Evolutionary conservation across 37 sponge, comb jelly and placozoan genomes (phyloP), one percentile per base, ranked within the genome.

Genomic region (Diacarnus erythraeanus): DNA sequence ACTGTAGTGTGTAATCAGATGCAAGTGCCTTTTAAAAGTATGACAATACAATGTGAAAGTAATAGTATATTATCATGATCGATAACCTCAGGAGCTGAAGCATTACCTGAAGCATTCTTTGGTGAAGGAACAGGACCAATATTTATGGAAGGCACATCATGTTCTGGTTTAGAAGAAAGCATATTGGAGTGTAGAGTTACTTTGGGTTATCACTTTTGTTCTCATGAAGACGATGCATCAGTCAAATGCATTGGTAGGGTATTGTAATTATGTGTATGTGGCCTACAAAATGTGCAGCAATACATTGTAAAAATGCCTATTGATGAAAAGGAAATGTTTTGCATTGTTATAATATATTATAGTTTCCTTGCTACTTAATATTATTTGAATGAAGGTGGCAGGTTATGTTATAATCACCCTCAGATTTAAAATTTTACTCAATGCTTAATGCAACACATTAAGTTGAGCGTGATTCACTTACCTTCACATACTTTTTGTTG

Each of bases 1-100:
- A 33, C 21, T 44, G 83, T 87, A 0, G 69, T 74, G 22, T 87
- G 87, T 40, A 29, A 51, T 2, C 81, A 80, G 29, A 68, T 87
- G 18, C 31, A 26, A 3, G 34, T 65, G 9, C 66, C 66, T 31
- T 65, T 65, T 65, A 31, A 25, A 30, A 30, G 66, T 65, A 30
- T 31, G 60, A 27, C 26, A 59, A 20, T 20, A 27, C 26, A 27
- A 27, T 59, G 60, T 10, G 18, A 10, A 27, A 27, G 26, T 3
- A 17, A 59, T 59, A 10, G 4, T n/a, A 27, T n/a, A n/a, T 60
- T 21, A n/a, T n/a, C n/a, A n/a, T n/a, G n/a, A n/a, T n/a, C n/a
- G n/a, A n/a, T 56, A 3, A 20, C 17, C 25, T 12, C 21, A 42
- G 71, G 41, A 71, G 23, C 41, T 42, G 5, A 18, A 54, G 57